Conservation (phyloP, 2,113 vertebrate genomes). For the Sitta europaea region DNA sequence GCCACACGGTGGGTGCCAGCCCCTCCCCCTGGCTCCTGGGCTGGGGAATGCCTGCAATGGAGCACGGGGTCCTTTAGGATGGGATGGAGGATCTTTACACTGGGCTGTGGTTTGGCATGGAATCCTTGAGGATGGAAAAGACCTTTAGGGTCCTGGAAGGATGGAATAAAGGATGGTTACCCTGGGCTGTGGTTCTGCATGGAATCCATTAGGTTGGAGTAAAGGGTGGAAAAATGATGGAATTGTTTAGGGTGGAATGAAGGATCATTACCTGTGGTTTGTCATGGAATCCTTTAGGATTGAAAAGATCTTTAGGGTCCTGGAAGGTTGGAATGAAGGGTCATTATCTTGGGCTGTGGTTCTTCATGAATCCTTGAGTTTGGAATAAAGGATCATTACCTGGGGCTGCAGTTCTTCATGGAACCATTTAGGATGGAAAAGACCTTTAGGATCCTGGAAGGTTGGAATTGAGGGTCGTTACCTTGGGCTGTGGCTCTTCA, state of each 20-base stretch:
- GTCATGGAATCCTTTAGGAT: background rate
- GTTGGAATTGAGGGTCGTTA: fast-evolving
- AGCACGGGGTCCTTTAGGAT: too few species aligned
- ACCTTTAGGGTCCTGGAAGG: background rate
- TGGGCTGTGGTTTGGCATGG: fast-evolving
- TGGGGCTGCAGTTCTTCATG: background rate
- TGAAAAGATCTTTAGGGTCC: background rate
- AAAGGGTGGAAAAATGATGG: too few species aligned
- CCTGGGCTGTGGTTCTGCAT: fast-evolving
- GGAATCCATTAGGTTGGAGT: background rate
- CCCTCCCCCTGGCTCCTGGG: background rate
- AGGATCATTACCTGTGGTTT: background rate
- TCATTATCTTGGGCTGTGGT: fast-evolving
- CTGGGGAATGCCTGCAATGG: background rate
- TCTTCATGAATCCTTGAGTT: fast-evolving
- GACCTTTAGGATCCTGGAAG: background rate
- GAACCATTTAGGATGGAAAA: background rate
- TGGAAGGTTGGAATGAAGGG: background rate
- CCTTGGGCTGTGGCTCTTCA: background rate
- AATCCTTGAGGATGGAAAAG: background rate
- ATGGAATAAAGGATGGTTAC: fast-evolving
- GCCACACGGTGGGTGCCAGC: slow-evolving; percentile 49
- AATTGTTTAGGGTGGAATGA: too few species aligned
- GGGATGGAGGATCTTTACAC: fast-evolving
- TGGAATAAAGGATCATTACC: too few species aligned